Conservation (phyloP, 2,888 invertebrate genomes). For the Agrilus biguttatus region DNA sequence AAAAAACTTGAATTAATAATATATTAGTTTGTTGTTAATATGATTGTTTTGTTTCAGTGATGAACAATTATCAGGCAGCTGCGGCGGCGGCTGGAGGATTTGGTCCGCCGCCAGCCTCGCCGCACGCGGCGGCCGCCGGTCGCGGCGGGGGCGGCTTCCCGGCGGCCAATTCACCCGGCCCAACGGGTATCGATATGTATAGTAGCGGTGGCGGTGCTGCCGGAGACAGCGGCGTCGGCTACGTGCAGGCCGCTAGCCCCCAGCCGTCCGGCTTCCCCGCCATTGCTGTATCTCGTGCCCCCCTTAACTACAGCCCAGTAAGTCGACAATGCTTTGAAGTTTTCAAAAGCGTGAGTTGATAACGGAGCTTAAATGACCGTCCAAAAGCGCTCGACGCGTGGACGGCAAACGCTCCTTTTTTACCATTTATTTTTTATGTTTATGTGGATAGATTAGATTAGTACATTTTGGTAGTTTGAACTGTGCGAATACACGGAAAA, state of each 20-base stretch:
- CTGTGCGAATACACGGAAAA: too few relatives aligned
- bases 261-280: constrained; percentile 92
- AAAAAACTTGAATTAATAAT: too few relatives aligned
- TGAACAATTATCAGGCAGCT: constrained; percentile 88
- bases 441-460: not conserved
- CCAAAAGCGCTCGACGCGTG: too few relatives aligned
- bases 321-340: constrained; percentile 28
- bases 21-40: too few relatives aligned
- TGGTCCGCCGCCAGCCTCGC: constrained; percentile 73
- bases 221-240: constrained; percentile 71
- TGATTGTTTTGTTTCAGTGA: constrained; percentile 50
- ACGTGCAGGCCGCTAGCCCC: constrained; percentile 94
- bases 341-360: constrained; percentile 2
- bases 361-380: too few relatives aligned
- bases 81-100: constrained; percentile 63
- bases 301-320: constrained; percentile 87
- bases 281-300: constrained; percentile 85
- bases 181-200: constrained; percentile 79
- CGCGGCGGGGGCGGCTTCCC: constrained; percentile 66
- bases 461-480: too few relatives aligned
- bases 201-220: constrained; percentile 65
- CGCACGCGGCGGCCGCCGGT: constrained; percentile 44
- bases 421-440: constrained; percentile 4
- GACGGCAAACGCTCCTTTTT: not conserved
- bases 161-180: constrained; percentile 82